Evolutionary conservation across 2,113 vertebrate species (phyloP).

Genomic region (Egretta garzetta): DNA sequence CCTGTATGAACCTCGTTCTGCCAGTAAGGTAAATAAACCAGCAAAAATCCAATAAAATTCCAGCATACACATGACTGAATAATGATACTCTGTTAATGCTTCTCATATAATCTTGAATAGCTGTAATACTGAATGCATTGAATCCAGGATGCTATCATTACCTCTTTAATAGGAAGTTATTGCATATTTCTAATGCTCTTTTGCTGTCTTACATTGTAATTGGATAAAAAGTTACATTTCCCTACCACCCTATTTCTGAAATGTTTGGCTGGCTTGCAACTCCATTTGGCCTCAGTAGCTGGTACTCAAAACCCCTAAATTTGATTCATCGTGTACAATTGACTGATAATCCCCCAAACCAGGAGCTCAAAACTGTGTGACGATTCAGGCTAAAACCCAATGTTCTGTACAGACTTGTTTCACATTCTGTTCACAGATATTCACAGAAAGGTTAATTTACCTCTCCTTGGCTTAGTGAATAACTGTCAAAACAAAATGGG

Average conservation of each 20-base stretch:
- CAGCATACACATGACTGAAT: not conserved
- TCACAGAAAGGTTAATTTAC: not conserved
- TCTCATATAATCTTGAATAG: not conserved
- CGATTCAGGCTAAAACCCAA: not conserved
- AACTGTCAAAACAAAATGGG: not conserved
- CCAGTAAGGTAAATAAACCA: not conserved
- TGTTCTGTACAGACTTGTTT: not conserved
- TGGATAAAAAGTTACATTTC: not conserved
- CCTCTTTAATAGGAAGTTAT: not conserved
- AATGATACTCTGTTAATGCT: not conserved
- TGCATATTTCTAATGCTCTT: not conserved
- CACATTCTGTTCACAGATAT: not conserved
- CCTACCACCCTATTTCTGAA: not conserved
- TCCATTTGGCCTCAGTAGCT: not conserved
- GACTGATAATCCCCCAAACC: not conserved
- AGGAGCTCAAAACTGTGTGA: not conserved
- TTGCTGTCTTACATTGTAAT: not conserved
- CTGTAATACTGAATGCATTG: not conserved
- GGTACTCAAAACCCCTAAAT: not conserved
- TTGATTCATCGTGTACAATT: not conserved
- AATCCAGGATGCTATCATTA: not conserved
- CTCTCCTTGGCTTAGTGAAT: not conserved
- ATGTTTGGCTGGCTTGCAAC: not conserved
- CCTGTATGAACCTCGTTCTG: not conserved
- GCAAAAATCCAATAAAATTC: not conserved